Evolutionary conservation across 2,888 invertebrate genomes (phyloP), one percentile per base, ranked within the genome.

Genomic region (Drosophila multiciliata): DNA sequence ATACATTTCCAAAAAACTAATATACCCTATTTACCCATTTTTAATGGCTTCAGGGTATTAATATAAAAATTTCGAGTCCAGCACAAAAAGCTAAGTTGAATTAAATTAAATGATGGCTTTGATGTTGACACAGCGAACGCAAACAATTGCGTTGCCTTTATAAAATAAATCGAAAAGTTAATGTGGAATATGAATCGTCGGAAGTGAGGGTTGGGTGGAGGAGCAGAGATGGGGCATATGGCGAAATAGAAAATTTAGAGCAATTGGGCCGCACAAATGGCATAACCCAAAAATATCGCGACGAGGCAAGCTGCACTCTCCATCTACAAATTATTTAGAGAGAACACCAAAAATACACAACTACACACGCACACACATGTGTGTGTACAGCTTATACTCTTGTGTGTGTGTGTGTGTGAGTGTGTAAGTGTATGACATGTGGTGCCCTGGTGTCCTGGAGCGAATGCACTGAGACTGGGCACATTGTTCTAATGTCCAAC

Each of bases 41-140:
- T 29, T 29, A 29, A 29, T 29, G 29, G 29, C 29, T 29, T 29
- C 29, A 29, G 29, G 29, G 29, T 29, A 29, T 29, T 29, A 29
- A 29, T 29, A 29, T 45, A 53, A 57, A 52, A 45, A 53, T 63
- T 53, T 63, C 50, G 15, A 40, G 61, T 26, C 32, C 48, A 40
- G 50, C 53, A 57, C 33, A 32, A 67, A 69, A 66, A 66, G 68
- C 42, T 42, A 73, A 69, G 65, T 78, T 87, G 72, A 80, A 88
- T 86, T 86, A 80, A 86, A 78, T 86, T 83, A 86, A 86, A 82
- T 86, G 83, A 82, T 60, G 65, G 72, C 76, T 75, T 87, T 83
- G 74, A 76, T 69, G 87, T 83, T 74, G 76, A 67, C 73, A 68
- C 68, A 66, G 57, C 11, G 35, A 63, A 45, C 49, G 49, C 78